phyloP scores from a whole-genome alignment of 2,113 vertebrate species.

The human (Homo sapiens) region GRCh38 chr4:109057501-109058000 shows the following conservation, averaged over 20 bases:
- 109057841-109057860: not conserved
- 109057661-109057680: not conserved
- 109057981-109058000: not conserved
- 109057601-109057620: not conserved
- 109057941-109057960: not conserved
- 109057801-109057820: not conserved
- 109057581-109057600: not conserved
- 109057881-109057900: not conserved
- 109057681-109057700: not conserved
- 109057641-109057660: not conserved
- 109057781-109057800: not conserved
- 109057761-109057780: not conserved
- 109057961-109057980: constrained; percentile 22
- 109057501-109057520: too few species aligned
- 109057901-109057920: not conserved
- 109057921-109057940: not conserved
- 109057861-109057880: not conserved
- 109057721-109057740: not conserved
- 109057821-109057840: not conserved
- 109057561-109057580: too few species aligned
- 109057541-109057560: too few species aligned
- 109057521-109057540: too few species aligned
- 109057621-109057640: not conserved
- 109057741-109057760: not conserved
- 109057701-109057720: not conserved